Conservation (phyloP, 2,888 invertebrate genomes). For the Orchesella flavescens region DNA sequence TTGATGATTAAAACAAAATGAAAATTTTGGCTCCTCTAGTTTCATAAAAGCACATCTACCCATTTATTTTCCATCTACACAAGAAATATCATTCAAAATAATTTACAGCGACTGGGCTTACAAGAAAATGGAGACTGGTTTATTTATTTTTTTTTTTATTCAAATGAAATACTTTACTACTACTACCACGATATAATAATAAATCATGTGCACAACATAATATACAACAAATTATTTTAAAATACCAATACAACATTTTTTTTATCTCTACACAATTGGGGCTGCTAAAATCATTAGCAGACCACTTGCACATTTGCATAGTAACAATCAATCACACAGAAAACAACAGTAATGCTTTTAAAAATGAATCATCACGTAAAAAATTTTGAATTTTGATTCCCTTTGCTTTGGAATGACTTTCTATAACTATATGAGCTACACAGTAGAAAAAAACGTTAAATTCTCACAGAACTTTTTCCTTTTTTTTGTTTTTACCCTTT, state of each 20-base stretch:
- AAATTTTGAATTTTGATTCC: constrained; percentile 53
- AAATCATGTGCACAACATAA: no score
- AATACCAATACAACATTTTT: constrained; percentile 9
- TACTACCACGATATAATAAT: no score
- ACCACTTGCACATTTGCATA: no score
- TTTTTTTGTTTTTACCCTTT: background rate
- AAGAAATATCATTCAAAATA: constrained; percentile 46
- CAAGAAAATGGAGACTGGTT: no score
- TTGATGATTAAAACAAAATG: no score
- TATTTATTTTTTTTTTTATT: no score
- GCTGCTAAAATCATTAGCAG: background rate
- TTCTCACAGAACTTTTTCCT: constrained; percentile 27
- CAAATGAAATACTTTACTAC: no score
- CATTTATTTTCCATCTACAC: constrained; percentile 48
- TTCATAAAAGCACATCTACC: constrained; percentile 21
- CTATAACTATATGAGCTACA: constrained; percentile 51
- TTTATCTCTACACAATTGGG: background rate
- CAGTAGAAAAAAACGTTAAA: constrained; percentile 46
- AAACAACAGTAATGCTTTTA: no score
- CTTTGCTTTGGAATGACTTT: constrained; percentile 50
- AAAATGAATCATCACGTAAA: constrained; percentile 9
- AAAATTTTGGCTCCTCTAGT: no score
- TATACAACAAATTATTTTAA: no score
- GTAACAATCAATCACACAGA: no score
- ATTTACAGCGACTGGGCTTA: constrained; percentile 17